Evolutionary conservation across 2,888 invertebrate genomes (phyloP).

Genomic region (Pantelozetes paolii): DNA sequence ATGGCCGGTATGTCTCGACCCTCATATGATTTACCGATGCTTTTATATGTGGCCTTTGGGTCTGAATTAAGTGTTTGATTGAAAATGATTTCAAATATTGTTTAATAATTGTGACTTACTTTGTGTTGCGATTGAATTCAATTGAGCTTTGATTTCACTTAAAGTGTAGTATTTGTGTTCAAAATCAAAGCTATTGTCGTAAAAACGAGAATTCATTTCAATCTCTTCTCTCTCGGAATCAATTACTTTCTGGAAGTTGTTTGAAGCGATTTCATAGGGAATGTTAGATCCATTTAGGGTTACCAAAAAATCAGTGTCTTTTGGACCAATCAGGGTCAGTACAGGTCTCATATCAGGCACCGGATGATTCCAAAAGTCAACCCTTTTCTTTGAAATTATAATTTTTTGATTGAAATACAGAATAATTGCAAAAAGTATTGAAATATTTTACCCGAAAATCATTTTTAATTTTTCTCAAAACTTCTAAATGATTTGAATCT

Average conservation of each 20-base stretch:
- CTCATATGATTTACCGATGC: slow-evolving; percentile 47
- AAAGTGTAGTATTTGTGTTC: slow-evolving; percentile 30
- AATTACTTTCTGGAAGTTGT: slow-evolving; percentile 27
- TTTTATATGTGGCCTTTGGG: slow-evolving; percentile 20
- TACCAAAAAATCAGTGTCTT: slow-evolving; percentile 3
- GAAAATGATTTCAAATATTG: no score
- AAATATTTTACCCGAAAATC: slow-evolving; percentile 17
- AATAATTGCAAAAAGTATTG: background rate
- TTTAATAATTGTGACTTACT: slow-evolving; percentile 29
- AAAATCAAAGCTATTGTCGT: slow-evolving; percentile 6
- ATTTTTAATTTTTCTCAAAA: background rate
- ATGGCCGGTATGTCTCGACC: slow-evolving; percentile 46
- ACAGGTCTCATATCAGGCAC: slow-evolving; percentile 29
- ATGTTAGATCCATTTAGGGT: slow-evolving; percentile 30
- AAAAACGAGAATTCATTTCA: background rate
- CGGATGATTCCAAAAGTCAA: slow-evolving; percentile 36
- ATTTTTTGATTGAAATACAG: no score
- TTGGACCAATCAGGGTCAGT: slow-evolving; percentile 30
- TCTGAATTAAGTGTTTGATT: background rate
- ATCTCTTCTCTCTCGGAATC: slow-evolving; percentile 21
- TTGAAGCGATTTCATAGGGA: background rate
- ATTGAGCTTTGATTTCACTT: slow-evolving; percentile 3
- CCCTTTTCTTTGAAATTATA: background rate
- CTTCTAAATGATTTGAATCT: background rate
- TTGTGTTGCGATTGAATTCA: slow-evolving; percentile 26